Evolutionary conservation across 2,113 vertebrate species (phyloP), one percentile per base, ranked within the genome.

Genomic region (Ptilorrhoa leucosticta): DNA sequence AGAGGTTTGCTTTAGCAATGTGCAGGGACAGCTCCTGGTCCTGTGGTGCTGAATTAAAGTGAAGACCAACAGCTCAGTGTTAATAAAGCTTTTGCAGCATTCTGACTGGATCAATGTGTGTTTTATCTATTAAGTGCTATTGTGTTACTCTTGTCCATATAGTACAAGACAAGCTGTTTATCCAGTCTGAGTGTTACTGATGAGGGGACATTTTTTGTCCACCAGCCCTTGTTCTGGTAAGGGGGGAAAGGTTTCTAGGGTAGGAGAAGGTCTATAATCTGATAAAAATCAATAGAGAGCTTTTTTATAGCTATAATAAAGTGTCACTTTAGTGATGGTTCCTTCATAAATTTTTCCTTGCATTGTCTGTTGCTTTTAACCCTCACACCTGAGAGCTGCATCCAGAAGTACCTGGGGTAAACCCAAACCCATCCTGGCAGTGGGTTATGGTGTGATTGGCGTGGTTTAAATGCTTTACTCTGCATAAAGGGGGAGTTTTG

Each of bases 321-420:
- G 40, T 64, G 35, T 51, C 35, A 51, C 37, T 77, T 9, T 6
- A 37, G 33, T 17, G 31, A 8, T 63, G 44, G 14, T 19, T 75
- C 4, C 0, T 11, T 18, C 8, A 30, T 11, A 19, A 14, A 3
- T 37, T 48, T 42, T 40, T 21, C 40, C 9, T 27, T 45, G 39
- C 5, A 0, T 14, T 69, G 30, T 1, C 21, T 63, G 47, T 47
- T 6, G 6, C 1, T 4, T 88, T n/a, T 33, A 53, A 23, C 23
- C 6, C 50, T 65, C 31, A 10, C 48, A 23, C 24, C 31, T 69
- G 35, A 16, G 18, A 50, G 30, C 16, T 53, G 63, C 68, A 15
- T 12, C 11, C 44, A 48, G 19, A 8, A 50, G 6, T 4, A 10
- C 13, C 21, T 33, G 47, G 51, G 42, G 3, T 3, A 8, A 19